These are phyloP conservation scores for Tigriopus japonicus DNA, from an alignment of 1,140 invertebrate species.

Conservation along the genomic window DNA sequence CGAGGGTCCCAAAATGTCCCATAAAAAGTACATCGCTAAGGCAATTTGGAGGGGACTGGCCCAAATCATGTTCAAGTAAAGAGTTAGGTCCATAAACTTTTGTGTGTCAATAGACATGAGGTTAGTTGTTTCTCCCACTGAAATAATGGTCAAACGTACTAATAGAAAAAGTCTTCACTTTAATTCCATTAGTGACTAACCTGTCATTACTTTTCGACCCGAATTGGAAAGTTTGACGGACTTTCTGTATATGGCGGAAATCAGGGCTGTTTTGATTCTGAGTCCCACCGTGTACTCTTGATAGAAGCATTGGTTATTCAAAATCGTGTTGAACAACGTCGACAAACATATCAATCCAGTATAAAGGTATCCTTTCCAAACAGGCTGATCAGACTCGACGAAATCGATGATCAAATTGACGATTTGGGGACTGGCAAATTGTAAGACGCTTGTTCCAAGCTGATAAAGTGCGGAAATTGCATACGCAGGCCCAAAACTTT, in stretches of 20 bases:
- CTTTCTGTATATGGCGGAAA: conserved; percentile 83
- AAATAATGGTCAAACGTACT: neutral
- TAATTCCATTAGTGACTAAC: neutral
- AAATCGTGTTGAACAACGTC: conserved; percentile 65
- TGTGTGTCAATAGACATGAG: conserved; percentile 23
- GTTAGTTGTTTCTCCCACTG: conserved; percentile 24
- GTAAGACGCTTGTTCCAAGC: neutral
- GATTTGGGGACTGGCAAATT: conserved; percentile 14
- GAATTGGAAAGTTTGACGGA: conserved; percentile 22
- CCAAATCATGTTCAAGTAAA: conserved; percentile 17
- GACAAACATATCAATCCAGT: conserved; percentile 44
- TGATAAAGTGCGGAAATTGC: neutral
- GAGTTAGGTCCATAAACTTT: conserved; percentile 16
- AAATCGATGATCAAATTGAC: conserved; percentile 19
- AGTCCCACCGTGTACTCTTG: conserved; percentile 77
- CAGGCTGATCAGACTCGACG: conserved; percentile 24
- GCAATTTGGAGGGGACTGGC: conserved; percentile 18
- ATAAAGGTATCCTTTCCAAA: conserved; percentile 36
- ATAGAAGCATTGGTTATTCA: conserved; percentile 77
- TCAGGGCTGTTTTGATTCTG: conserved; percentile 70
- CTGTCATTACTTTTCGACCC: neutral
- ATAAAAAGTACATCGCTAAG: conserved; percentile 20
- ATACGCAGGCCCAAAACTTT: neutral
- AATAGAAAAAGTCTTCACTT: neutral
- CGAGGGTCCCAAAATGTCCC: conserved; percentile 23